These are phyloP conservation scores for Botia almorhae DNA, from an alignment of 2,797 vertebrate species.

Conservation along the genomic window DNA sequence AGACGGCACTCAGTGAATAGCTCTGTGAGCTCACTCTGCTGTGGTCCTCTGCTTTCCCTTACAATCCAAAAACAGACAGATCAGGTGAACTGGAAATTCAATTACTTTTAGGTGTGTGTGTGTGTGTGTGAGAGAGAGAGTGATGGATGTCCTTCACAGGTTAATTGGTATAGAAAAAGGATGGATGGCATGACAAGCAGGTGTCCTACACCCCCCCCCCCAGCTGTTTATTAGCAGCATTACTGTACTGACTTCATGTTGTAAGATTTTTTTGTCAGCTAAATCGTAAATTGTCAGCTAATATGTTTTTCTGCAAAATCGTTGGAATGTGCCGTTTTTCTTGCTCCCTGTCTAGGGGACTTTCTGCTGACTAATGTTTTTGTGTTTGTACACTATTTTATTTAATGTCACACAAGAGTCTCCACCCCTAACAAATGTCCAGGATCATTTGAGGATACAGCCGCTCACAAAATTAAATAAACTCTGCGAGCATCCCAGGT, in stretches of 20 bases:
- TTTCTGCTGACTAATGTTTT: constrained; percentile 36
- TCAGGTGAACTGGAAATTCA: too few species aligned
- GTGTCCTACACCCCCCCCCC: too few species aligned
- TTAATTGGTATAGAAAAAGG: too few species aligned
- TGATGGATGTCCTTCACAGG: too few species aligned
- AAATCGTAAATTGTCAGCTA: too few species aligned
- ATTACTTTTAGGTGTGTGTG: too few species aligned
- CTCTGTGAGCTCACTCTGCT: too few species aligned
- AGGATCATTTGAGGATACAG: neutral
- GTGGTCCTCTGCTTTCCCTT: too few species aligned
- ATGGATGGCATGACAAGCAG: too few species aligned
- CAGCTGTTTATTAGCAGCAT: neutral
- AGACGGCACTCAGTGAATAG: too few species aligned
- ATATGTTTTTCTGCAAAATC: constrained; percentile 35
- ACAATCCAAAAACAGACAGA: too few species aligned
- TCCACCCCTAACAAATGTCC: neutral
- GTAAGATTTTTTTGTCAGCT: neutral
- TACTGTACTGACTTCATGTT: neutral
- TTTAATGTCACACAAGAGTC: neutral
- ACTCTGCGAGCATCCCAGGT: neutral
- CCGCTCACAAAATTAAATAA: constrained; percentile 11
- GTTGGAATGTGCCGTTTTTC: constrained; percentile 1
- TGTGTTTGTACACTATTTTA: neutral
- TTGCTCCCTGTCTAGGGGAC: neutral
- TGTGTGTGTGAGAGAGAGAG: too few species aligned